These are phyloP conservation scores for chimpanzee (Pan troglodytes) DNA, from an alignment of 2,113 vertebrate species.

Conservation along the genomic window DNA sequence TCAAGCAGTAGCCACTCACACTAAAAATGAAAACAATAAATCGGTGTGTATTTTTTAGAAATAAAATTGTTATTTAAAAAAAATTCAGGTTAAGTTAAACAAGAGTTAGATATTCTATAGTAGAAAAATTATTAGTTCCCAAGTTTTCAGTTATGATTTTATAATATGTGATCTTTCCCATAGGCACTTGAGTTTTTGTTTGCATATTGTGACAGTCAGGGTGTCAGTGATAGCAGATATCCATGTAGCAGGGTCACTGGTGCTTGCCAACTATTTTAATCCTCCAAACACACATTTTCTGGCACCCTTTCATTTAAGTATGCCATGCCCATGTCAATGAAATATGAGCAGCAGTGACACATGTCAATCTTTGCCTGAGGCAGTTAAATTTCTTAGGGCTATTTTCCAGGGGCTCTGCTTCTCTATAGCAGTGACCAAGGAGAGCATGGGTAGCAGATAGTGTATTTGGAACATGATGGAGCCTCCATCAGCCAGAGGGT, in stretches of 20 bases:
- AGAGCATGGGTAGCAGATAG: rapidly evolving
- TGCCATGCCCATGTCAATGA: background rate
- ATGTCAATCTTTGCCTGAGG: background rate
- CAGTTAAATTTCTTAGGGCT: background rate
- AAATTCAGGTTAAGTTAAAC: background rate
- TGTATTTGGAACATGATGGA: rapidly evolving
- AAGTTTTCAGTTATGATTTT: background rate
- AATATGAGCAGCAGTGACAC: background rate
- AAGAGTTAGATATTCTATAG: background rate
- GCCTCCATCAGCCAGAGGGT: rapidly evolving
- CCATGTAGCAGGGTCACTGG: background rate
- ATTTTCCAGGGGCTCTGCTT: background rate
- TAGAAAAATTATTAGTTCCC: background rate
- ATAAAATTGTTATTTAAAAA: background rate
- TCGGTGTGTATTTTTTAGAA: background rate
- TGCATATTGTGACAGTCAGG: background rate
- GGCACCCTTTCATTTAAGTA: background rate
- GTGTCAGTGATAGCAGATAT: background rate
- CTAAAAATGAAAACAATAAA: background rate
- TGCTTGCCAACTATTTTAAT: background rate
- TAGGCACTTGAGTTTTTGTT: background rate
- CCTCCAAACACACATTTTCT: background rate
- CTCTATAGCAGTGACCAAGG: background rate
- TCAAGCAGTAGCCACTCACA: background rate
- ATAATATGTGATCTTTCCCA: background rate